phyloP scores from a whole-genome alignment of 2,113 vertebrate genomes.

The Eira barbara region DNA sequence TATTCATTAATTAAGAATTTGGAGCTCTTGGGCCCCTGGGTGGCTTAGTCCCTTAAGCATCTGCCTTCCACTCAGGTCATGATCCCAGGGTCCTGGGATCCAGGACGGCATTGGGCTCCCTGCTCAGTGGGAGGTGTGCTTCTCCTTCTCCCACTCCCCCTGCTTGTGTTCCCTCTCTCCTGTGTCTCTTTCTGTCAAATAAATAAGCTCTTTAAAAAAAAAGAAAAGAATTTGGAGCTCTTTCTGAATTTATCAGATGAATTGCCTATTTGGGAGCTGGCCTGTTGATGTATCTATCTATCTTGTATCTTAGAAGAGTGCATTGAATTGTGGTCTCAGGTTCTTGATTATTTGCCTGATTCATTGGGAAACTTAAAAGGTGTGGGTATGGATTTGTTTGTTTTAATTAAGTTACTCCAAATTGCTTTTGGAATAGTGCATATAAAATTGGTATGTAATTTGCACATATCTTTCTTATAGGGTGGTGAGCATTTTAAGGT shows the following conservation, averaged over 20 bases:
- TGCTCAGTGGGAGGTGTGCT: no score
- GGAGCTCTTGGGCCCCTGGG: not conserved
- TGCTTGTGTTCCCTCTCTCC: no score
- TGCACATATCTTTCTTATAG: not conserved
- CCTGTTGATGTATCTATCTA: not conserved
- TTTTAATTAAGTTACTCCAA: not conserved
- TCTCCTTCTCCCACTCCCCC: no score
- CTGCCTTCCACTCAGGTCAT: no score
- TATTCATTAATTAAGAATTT: not conserved
- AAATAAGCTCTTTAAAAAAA: no score
- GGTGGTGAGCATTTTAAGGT: not conserved
- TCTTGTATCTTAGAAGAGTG: not conserved
- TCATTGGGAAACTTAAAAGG: not conserved
- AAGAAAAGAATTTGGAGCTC: not conserved
- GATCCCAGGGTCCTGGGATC: no score
- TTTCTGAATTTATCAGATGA: not conserved
- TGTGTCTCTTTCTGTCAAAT: no score
- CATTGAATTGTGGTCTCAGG: not conserved
- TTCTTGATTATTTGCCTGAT: not conserved
- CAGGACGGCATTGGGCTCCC: no score
- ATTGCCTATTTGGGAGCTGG: not conserved
- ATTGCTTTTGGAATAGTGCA: not conserved
- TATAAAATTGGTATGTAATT: not conserved
- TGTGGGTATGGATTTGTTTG: not conserved
- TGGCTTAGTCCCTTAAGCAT: no score